A percentile compares a stretch with the other conserved stretches of the same genome.
Evolutionary conservation across 2,797 vertebrate species (phyloP).

Genomic region (Scarus forsteni): DNA sequence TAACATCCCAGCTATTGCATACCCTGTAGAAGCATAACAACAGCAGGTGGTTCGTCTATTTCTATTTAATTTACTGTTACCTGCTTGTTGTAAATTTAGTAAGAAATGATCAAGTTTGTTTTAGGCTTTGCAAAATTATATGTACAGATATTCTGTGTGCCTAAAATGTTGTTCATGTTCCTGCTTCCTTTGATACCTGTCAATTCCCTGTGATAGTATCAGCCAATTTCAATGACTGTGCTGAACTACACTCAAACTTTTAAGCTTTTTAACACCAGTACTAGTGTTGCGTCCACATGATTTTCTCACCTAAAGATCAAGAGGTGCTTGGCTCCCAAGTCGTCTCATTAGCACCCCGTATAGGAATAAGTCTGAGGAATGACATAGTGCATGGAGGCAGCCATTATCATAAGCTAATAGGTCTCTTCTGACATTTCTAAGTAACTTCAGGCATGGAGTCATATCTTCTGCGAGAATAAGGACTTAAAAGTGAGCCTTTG

Average conservation of each 20-base stretch:
- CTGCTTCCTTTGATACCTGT: not conserved
- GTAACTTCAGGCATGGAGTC: conserved; percentile 67
- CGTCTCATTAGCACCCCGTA: conserved; percentile 74
- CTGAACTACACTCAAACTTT: not conserved
- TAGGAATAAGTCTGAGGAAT: conserved; percentile 64
- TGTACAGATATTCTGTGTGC: not conserved
- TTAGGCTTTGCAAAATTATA: not conserved
- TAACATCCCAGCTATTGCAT: too few relatives aligned
- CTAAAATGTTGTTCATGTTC: not conserved
- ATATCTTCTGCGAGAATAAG: conserved; percentile 60
- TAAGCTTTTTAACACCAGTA: conserved; percentile 35
- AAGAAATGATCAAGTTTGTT: too few relatives aligned
- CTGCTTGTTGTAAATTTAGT: too few relatives aligned
- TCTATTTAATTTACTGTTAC: too few relatives aligned
- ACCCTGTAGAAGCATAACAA: too few relatives aligned
- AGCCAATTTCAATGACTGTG: conserved; percentile 1
- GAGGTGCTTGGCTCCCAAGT: conserved; percentile 62
- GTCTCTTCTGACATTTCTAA: conserved; percentile 74
- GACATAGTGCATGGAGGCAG: conserved; percentile 68
- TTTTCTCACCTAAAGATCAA: conserved; percentile 75
- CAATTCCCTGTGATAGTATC: not conserved
- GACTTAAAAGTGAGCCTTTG: conserved; percentile 70
- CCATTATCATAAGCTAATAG: conserved; percentile 81
- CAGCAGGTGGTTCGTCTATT: too few relatives aligned
- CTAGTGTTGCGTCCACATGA: conserved; percentile 32